These are phyloP conservation scores for Tetramorium bicarinatum DNA, from an alignment of 2,888 invertebrate species.

Conservation along the genomic window DNA sequence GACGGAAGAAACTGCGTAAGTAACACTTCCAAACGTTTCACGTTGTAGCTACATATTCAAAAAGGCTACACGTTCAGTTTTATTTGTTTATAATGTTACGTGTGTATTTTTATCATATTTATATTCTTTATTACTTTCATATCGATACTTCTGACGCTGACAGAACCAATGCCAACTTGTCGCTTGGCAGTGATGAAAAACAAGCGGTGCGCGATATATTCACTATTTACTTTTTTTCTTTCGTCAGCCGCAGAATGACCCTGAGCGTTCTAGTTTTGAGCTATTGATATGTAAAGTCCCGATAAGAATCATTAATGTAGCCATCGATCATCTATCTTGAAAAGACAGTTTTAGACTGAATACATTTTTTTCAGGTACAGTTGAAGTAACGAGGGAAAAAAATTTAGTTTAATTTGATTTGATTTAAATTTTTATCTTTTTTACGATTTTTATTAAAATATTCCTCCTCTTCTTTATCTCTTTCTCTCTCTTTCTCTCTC, in stretches of 20 bases:
- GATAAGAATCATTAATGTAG: not conserved
- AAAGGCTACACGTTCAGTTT: not conserved
- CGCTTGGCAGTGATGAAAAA: not conserved
- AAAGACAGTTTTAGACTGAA: not conserved
- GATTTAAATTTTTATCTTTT: not conserved
- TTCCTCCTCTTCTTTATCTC: too few relatives aligned
- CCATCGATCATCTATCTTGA: too few relatives aligned
- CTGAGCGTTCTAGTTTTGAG: not conserved
- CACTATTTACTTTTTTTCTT: constrained; percentile 8
- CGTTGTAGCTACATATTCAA: not conserved
- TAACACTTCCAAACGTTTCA: not conserved
- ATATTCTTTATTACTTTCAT: not conserved
- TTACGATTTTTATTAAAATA: not conserved
- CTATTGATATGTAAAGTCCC: constrained; percentile 6
- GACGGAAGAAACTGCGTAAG: not conserved
- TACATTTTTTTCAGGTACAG: not conserved
- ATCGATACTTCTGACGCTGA: not conserved
- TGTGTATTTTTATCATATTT: not conserved
- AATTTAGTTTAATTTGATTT: not conserved
- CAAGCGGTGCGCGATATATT: not conserved
- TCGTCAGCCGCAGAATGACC: not conserved
- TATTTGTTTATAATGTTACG: not conserved
- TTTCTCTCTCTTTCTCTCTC: not conserved
- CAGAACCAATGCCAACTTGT: constrained; percentile 1
- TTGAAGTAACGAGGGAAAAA: not conserved